Conservation (phyloP, 2,888 invertebrate species). For the Amitus sp. region DNA sequence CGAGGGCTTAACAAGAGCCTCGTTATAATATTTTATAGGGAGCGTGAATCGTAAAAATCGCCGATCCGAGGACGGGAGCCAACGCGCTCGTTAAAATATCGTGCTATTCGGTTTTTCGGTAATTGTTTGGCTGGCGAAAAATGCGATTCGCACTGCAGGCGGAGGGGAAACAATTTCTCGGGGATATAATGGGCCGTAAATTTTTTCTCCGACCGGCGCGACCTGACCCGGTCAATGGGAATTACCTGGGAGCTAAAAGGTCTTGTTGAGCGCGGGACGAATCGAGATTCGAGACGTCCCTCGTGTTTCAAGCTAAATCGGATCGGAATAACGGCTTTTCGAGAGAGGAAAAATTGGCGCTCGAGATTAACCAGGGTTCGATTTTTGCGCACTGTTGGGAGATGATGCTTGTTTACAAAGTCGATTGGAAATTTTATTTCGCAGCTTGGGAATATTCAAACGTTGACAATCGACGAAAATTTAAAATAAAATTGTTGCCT, state of each 20-base stretch:
- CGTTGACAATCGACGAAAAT: too few species aligned
- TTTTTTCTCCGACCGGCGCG: slow-evolving; percentile 41
- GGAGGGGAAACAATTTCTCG: background rate
- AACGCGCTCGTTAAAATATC: slow-evolving; percentile 37
- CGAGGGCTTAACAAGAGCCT: slow-evolving; percentile 64
- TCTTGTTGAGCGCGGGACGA: background rate
- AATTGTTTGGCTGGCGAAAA: slow-evolving; percentile 17
- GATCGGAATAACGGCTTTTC: too few species aligned
- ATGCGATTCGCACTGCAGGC: background rate
- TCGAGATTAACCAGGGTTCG: too few species aligned
- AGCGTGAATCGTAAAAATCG: slow-evolving; percentile 33
- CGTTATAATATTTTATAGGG: slow-evolving; percentile 64
- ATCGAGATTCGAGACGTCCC: background rate
- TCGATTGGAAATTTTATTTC: too few species aligned
- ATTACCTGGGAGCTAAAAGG: slow-evolving; percentile 4
- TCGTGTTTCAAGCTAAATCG: too few species aligned
- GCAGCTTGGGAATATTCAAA: too few species aligned
- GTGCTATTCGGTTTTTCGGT: slow-evolving; percentile 19
- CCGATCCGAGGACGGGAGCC: background rate
- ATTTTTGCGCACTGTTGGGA: too few species aligned
- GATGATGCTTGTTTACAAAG: too few species aligned
- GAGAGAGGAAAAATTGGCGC: too few species aligned
- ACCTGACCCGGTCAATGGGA: slow-evolving; percentile 18
- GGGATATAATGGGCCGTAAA: slow-evolving; percentile 49
- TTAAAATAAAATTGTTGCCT: too few species aligned